Percentiles rank a stretch among this genome's conserved stretches.
Conservation (phyloP, 53 echinoderm and acorn worm genomes). For the Paracentrotus lividus region DNA sequence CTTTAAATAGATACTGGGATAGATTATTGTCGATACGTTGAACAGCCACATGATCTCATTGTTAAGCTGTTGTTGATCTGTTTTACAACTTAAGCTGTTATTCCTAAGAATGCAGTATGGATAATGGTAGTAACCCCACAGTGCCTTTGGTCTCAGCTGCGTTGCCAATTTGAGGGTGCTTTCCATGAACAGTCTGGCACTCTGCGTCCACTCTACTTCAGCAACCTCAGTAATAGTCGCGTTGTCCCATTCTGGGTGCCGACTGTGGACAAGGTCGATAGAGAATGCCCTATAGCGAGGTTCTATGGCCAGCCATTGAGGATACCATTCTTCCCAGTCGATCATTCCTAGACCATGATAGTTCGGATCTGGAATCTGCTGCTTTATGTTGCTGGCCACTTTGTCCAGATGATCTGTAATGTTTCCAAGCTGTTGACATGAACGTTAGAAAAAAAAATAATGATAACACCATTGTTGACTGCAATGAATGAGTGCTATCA, state of each 20-base stretch:
- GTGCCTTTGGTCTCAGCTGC: constrained; percentile 75
- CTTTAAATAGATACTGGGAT: constrained; percentile 87
- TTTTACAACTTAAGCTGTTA: constrained; percentile 1
- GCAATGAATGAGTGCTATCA: too few species aligned
- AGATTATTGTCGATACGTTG: constrained; percentile 76
- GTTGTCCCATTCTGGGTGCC: constrained; percentile 78
- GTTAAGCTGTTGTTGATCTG: constrained; percentile 20
- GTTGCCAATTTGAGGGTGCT: constrained; percentile 75
- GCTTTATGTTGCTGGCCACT: constrained; percentile 70
- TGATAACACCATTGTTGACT: too few species aligned
- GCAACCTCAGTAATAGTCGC: constrained; percentile 74
- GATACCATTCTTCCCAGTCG: constrained; percentile 92
- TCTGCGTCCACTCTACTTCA: constrained; percentile 76
- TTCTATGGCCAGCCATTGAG: constrained; percentile 68
- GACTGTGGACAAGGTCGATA: constrained; percentile 58
- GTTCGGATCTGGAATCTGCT: constrained; percentile 72
- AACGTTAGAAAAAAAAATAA: too few species aligned
- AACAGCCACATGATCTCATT: constrained; percentile 82
- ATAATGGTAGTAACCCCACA: constrained; percentile 88
- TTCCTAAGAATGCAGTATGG: constrained; percentile 70
- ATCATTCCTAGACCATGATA: constrained; percentile 82
- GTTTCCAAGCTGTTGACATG: constrained; percentile 75
- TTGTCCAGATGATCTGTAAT: constrained; percentile 81
- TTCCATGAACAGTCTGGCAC: constrained; percentile 75
- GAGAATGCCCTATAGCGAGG: constrained; percentile 70